Base-by-base conservation (phyloP, 2,113 vertebrate genomes). In the Bufo bufo region DNA sequence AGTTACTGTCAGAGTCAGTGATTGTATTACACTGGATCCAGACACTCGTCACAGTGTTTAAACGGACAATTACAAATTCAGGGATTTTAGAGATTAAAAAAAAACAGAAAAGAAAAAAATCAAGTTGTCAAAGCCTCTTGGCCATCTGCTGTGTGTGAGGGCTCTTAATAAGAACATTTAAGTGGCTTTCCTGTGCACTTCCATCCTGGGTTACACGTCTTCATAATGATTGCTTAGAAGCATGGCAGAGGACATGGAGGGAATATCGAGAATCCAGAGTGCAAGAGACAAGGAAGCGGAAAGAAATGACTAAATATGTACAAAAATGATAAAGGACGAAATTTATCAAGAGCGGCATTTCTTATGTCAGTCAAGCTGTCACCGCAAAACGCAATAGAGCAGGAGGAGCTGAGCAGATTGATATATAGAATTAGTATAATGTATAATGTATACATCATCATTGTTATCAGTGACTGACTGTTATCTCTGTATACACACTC, bases 121-220 rank as follows among this genome's bases (percentile, higher is more conserved):
- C 65, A 65, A 56, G 56, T 86, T 66, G 75, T 77, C 79, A 66
- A 86, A 77, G 66, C 59, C 85, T 86, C 74, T 78, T 66, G 74
- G 74, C 85, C 85, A 86, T 86, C 85, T 86, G 85, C 85, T 86
- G 75, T 66, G 58, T 65, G 59, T 79, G 71, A 85, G 84, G 84
- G 43, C 84, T 56, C 65, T 59, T 58, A 74, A 45, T 85, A 78
- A 65, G 74, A 66, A 78, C 85, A 78, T 63, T 78, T 79, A 56
- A 78, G 75, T 52, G 75, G 75, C 85, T 86, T 59, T 86, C 52
- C 84, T 77, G 71, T 13, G 81, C 52, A 23, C 50, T 86, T 49
- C 72, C 84, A 65, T 33, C 19, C 8, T 45, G 65, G 45, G 75
- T 47, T 65, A 69, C 59, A 66, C 71, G 66, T 52, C 74, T 23